These are phyloP conservation scores for Spinus pinus DNA, from an alignment of 2,797 vertebrate genomes.

Conservation along the genomic window DNA sequence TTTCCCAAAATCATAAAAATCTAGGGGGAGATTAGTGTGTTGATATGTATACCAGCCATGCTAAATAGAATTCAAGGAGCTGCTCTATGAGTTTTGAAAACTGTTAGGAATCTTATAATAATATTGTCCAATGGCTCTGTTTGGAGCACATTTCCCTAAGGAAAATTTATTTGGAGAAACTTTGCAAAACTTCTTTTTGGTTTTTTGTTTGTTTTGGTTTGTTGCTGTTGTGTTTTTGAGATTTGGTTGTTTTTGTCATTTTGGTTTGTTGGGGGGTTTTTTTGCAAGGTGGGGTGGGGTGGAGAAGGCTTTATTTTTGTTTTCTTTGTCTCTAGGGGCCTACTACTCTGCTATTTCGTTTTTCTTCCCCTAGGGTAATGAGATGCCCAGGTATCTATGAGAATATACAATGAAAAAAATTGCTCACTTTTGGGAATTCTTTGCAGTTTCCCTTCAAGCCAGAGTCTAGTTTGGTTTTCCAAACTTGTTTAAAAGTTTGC, in stretches of 20 bases:
- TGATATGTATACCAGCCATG: not conserved
- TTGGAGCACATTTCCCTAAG: not conserved
- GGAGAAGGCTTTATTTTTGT: not conserved
- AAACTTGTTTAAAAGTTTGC: not conserved
- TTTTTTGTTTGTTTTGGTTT: not conserved
- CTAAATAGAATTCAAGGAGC: not conserved
- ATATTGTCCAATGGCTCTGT: not conserved
- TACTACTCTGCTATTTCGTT: not conserved
- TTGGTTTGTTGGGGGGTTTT: not conserved
- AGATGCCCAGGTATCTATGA: not conserved
- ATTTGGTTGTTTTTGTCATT: not conserved
- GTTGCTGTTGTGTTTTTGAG: not conserved
- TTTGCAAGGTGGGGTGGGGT: not conserved
- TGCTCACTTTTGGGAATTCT: not conserved
- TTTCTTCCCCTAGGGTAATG: not conserved
- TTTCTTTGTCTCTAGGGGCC: not conserved
- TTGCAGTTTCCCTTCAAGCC: not conserved
- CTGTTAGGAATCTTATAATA: not conserved
- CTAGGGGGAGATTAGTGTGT: not conserved
- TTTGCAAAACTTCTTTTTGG: not conserved
- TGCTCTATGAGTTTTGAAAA: not conserved
- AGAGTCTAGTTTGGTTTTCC: not conserved
- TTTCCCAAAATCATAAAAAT: not conserved
- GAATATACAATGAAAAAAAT: not conserved
- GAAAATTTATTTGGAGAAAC: not conserved